Evolutionary conservation across 1,140 invertebrate species (phyloP).

Genomic region (Whitmania pigra): DNA sequence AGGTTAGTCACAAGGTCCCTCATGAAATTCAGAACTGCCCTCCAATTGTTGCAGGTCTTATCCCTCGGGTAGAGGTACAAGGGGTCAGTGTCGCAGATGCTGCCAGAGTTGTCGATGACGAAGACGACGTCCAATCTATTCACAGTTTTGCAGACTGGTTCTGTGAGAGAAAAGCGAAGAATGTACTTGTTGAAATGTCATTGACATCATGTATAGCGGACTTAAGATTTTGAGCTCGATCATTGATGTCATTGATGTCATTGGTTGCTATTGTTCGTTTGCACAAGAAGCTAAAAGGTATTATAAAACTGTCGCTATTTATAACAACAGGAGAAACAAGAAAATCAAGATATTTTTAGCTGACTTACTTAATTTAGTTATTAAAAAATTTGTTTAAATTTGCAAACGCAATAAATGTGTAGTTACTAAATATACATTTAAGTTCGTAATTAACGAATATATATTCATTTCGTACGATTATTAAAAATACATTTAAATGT

Average conservation of each 20-base stretch:
- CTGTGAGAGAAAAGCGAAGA: background rate
- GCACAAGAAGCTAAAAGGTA: background rate
- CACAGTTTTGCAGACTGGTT: background rate
- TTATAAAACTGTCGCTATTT: background rate
- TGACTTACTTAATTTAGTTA: background rate
- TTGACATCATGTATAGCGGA: background rate
- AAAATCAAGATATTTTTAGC: background rate
- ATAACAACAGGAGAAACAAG: too few relatives aligned
- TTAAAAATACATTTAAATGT: too few relatives aligned
- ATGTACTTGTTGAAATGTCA: constrained; percentile 3
- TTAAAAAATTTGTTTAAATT: background rate
- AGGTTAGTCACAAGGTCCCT: background rate
- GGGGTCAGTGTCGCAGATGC: constrained; percentile 19
- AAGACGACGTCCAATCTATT: constrained; percentile 19
- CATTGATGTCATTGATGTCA: background rate
- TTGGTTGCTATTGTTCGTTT: background rate
- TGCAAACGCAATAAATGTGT: background rate
- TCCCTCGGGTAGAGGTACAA: background rate
- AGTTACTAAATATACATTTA: too few relatives aligned
- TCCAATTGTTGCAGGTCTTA: constrained; percentile 7
- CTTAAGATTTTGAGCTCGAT: background rate
- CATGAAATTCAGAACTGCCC: constrained; percentile 4
- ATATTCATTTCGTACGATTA: too few relatives aligned
- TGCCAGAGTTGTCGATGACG: constrained; percentile 20
- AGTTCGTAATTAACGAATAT: too few relatives aligned